Conservation (phyloP, 2,797 vertebrate genomes). For the Melanotaenia nigrans region DNA sequence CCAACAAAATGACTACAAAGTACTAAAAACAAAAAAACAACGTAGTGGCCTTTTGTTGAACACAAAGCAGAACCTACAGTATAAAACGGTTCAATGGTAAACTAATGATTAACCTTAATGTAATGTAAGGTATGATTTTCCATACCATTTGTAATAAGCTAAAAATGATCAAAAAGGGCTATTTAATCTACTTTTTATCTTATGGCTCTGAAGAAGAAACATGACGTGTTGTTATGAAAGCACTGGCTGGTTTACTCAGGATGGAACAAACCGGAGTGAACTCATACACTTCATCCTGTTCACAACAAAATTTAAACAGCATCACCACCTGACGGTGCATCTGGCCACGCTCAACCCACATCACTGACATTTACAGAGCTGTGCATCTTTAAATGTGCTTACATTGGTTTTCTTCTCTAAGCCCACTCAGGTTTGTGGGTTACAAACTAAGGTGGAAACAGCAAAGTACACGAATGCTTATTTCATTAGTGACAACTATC, state of each 20-base stretch:
- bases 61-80: no score
- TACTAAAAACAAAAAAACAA: no score
- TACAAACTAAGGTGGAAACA: background rate
- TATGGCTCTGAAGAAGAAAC: background rate
- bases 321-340: conserved; percentile 54
- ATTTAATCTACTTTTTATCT: conserved; percentile 14
- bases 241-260: conserved; percentile 46
- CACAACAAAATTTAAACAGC: conserved; percentile 73
- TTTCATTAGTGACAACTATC: background rate
- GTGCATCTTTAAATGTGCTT: conserved; percentile 14
- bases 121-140: no score
- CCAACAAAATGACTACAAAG: no score
- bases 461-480: background rate
- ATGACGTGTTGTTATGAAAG: conserved; percentile 32
- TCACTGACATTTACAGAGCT: conserved; percentile 61
- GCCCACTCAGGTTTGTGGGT: background rate
- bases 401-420: conserved; percentile 7
- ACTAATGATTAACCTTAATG: no score
- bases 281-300: conserved; percentile 51
- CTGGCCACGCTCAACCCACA: conserved; percentile 56
- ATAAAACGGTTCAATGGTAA: no score
- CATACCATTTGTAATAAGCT: background rate
- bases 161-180: background rate
- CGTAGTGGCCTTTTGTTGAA: no score
- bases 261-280: conserved; percentile 27